Base-by-base conservation (phyloP, 2,113 vertebrate genomes). In the Felis chaus region DNA sequence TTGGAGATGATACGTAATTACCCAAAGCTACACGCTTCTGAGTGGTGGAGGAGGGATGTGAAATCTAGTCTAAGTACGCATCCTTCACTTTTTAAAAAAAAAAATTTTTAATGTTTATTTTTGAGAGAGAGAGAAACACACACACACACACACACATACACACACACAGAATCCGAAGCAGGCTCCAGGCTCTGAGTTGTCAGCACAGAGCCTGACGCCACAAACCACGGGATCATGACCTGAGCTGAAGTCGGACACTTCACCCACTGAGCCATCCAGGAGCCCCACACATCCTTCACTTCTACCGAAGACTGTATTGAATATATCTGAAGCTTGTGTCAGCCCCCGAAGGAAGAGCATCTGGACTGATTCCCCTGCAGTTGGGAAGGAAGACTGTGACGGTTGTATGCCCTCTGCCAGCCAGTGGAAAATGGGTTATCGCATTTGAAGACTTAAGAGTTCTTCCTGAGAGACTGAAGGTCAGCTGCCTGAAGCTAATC, bases 11-110 rank as follows among this genome's bases (percentile, higher is more conserved):
- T 23, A 25, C 0, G 0, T 36, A 81, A 66, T 81, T 78, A 69
- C 11, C 0, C 7, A 25, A 25, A n/a, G 1, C 33, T 5, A 0
- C 3, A 14, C 13, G 13, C 5, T n/a, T 15, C 21, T n/a, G 12
- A 71, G 25, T 25, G 11, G 10, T 53, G 41, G 29, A 27, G 14
- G 1, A 68, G 12, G 10, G 8, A 29, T 15, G 3, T 48, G 15
- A 82, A 95, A 69, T 16, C 5, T 7, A 74, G 9, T 33, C 19
- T 16, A 69, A 78, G 4, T 3, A 1, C 10, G n/a, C n/a, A 53
- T 27, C 18, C 4, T 53, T 33, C 13, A 57, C 53, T 55, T 55
- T 16, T 55, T 16, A 55, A 55, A 55, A 55, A 18, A 55, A 55
- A 45, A 1, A 1, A 1, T 1, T 7, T 41, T 55, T 55, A 55